Evolutionary conservation across 2,113 vertebrate species (phyloP).

Genomic region (Ammodytes dubius): DNA sequence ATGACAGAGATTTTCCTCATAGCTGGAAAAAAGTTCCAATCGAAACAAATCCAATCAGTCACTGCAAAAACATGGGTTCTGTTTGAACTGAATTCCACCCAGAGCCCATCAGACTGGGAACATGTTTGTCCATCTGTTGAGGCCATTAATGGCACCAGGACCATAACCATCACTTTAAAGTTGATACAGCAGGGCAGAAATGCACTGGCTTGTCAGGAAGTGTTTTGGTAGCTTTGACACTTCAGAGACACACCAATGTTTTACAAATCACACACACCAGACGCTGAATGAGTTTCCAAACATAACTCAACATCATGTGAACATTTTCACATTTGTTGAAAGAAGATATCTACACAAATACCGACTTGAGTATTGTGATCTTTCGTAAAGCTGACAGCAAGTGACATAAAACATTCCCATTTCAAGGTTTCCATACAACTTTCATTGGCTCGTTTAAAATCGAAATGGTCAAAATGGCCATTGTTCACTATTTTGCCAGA

Average conservation of each 20-base stretch:
- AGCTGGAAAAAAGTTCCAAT: constrained; percentile 8
- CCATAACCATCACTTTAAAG: constrained; percentile 64
- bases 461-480: not conserved
- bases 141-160: constrained; percentile 54
- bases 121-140: constrained; percentile 32
- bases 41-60: not conserved
- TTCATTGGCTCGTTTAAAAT: not conserved
- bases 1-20: not conserved
- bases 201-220: constrained; percentile 49
- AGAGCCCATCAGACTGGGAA: constrained; percentile 12
- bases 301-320: constrained; percentile 21
- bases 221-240: constrained; percentile 59
- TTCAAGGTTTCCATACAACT: not conserved
- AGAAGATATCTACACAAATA: not conserved
- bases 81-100: constrained; percentile 31
- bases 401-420: not conserved
- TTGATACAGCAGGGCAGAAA: constrained; percentile 55
- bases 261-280: constrained; percentile 52
- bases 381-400: not conserved
- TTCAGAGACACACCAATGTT: constrained; percentile 46
- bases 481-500: not conserved
- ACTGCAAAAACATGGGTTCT: not conserved
- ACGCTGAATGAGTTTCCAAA: constrained; percentile 36
- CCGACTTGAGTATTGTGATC: not conserved
- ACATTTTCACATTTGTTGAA: constrained; percentile 19